Base-by-base conservation (phyloP, 2,113 vertebrate species). In the Glaucomys volans region DNA sequence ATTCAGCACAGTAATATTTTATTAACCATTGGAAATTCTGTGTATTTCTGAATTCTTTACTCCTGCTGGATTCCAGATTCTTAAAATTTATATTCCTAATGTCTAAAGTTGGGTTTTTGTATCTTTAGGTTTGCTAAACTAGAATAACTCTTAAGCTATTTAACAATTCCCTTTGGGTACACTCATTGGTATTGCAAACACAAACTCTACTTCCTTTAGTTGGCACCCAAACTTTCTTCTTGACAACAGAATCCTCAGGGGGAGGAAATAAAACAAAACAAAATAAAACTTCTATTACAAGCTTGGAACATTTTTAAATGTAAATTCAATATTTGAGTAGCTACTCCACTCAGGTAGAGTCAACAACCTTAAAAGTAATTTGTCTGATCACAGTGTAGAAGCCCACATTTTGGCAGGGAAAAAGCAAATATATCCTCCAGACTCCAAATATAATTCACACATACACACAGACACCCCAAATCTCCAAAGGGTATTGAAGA, bases 161-260 rank as follows among this genome's bases (percentile, higher is more conserved):
- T 54, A 95, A 40, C 42, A 77, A 47, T 95, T 95, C 71, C 42
- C 42, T 28, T 8, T 75, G 84, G 47, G 71, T 47, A 67, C 0
- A 8, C 64, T 82, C 76, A 95, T 92, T 95, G 93, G 66, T 83
- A 91, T 91, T 95, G 92, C 90, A 64, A 90, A 96, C 90, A 94
- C 81, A 91, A 40, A 67, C 81, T 87, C 72, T 64, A 72, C 81
- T 81, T 95, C 94, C 94, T 97, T 89, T 82, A 84, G 40, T 75
- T 96, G 95, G 92, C 95, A 90, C 57, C 74, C 80, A 64, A 93
- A 69, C 77, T 92, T 96, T 85, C 64, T 95, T 85, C 83, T 30
- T 88, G 72, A 76, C 90, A 90, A 72, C n/a, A 76, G 81, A 94
- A 74, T 76, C 66, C 47, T 42, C 12, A 3, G 17, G 14, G 52